Evolutionary conservation across 2,797 vertebrate species (phyloP), one percentile per base, ranked within the genome.

Genomic region (Silurus lanzhouensis): DNA sequence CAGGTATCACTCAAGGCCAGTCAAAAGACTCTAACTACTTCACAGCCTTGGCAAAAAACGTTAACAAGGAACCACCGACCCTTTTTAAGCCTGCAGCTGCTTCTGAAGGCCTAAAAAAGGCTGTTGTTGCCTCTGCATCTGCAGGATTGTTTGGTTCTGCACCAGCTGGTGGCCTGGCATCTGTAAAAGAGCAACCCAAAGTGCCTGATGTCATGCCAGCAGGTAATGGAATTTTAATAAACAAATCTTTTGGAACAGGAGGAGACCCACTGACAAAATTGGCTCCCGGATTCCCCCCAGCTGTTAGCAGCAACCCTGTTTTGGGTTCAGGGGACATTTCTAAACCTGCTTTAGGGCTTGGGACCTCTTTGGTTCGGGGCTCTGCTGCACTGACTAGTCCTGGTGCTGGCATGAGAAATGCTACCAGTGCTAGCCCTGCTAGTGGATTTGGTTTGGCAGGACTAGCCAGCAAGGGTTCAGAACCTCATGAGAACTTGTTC

Each of bases 401-500:
- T 68, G 93, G 90, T 75, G 92, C 90, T 89, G 83, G 84, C 1
- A 77, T 86, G 15, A 93, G 88, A 86, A 91, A 89, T 89, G 90
- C 93, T 84, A 92, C 91, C 88, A 92, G 90, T 85, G 90, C 89
- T 79, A 88, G 90, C 74, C 84, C 84, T 22, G 81, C 25, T 0
- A 93, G 90, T 9, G 88, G 92, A 8, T 89, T 94, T 85, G 93
- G 91, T 38, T 91, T 97, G 75, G 94, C 93, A 76, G 89, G 92
- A 4, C 48, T 52, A 7, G 8, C 48, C 90, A 90, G 94, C 93
- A 95, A 94, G 83, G 90, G 94, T 90, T 86, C 96, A 87, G 96
- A 99, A 88, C 95, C 90, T 93, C 98, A 99, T 71, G 96, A 98
- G 94, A 99, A 99, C 94, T 94, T 99, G 87, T 99, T 99, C 94